Percentiles rank a stretch among this genome's conserved stretches.
Evolutionary conservation across 2,797 vertebrate species (phyloP).

Genomic region (Scleropages formosus): DNA sequence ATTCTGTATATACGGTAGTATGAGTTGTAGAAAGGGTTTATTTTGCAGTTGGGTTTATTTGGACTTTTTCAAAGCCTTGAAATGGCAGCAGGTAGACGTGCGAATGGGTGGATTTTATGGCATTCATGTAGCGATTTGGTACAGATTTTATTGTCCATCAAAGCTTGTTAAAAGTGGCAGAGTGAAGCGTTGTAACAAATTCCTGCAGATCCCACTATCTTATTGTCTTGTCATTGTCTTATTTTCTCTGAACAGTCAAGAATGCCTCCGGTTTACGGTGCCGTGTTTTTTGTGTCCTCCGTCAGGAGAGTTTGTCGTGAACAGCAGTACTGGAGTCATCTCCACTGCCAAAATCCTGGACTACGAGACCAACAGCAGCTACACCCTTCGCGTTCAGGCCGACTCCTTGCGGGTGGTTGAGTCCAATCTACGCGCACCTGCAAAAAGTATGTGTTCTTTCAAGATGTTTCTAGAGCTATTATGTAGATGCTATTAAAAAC

Average conservation of each 20-base stretch:
- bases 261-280: background rate
- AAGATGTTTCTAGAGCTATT: too few species aligned
- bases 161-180: background rate
- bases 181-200: background rate
- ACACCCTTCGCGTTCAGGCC: constrained; percentile 83
- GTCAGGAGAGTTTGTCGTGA: constrained; percentile 81
- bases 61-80: constrained; percentile 4
- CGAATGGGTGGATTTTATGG: background rate
- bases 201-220: background rate
- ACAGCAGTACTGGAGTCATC: constrained; percentile 83
- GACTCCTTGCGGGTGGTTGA: constrained; percentile 85
- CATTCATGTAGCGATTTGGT: background rate
- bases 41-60: too few species aligned
- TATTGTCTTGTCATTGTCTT: background rate
- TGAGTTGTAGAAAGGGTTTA: too few species aligned
- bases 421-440: constrained; percentile 85
- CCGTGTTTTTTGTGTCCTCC: constrained; percentile 33
- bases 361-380: constrained; percentile 81
- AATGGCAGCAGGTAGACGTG: background rate
- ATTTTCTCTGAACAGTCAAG: background rate
- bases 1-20: too few species aligned
- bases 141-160: background rate
- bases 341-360: constrained; percentile 79
- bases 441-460: constrained; percentile 81
- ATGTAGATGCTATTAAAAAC: too few species aligned